Evolutionary conservation across 2,113 vertebrate genomes (phyloP).

Genomic region (Trogon surrucura): DNA sequence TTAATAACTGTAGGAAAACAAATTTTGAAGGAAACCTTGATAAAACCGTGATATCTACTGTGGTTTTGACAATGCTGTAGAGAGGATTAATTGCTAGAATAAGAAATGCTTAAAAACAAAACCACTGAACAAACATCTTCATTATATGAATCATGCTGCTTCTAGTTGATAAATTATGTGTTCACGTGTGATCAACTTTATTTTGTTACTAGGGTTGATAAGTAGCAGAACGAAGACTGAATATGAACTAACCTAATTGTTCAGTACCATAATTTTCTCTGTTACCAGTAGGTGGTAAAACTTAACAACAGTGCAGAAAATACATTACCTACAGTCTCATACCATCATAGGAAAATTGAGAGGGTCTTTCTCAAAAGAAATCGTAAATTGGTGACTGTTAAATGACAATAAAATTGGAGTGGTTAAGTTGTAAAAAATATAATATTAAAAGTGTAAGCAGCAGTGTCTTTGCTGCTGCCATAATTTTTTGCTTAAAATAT

Average conservation of each 20-base stretch:
- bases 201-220: background rate
- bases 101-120: background rate
- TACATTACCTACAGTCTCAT: background rate
- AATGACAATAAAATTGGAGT: background rate
- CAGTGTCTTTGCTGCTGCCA: background rate
- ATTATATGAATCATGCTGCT: background rate
- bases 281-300: background rate
- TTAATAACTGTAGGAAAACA: background rate
- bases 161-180: background rate
- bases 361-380: background rate
- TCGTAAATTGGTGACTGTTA: background rate
- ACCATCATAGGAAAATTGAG: background rate
- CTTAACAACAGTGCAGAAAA: background rate
- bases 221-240: background rate
- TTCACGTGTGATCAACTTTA: background rate
- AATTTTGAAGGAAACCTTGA: background rate
- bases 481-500: background rate
- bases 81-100: background rate
- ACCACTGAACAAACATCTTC: background rate
- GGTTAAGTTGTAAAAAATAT: background rate
- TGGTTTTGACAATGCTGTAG: background rate
- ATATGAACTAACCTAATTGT: background rate
- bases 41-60: background rate
- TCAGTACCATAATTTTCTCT: background rate
- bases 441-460: background rate